phyloP scores from a whole-genome alignment of 2,113 vertebrate species.

The Leptobrachium ailaonicum region DNA sequence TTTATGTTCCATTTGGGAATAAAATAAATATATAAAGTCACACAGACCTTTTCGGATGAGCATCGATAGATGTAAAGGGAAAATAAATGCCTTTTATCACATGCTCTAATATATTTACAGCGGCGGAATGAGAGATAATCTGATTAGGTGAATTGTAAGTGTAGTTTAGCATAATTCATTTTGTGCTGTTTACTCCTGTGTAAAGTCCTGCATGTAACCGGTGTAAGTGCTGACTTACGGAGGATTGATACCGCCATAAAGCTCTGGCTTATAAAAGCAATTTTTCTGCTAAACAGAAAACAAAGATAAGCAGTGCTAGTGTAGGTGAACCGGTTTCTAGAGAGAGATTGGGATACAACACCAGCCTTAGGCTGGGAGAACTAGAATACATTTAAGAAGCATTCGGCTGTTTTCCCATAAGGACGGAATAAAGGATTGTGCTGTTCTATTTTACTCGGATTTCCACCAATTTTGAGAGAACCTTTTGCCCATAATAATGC shows the following conservation, averaged over 20 bases:
- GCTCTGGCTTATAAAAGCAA: conserved; percentile 50
- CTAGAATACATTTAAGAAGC: conserved; percentile 45
- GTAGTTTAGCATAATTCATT: conserved; percentile 44
- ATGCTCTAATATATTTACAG: not conserved
- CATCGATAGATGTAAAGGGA: not conserved
- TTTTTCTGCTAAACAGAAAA: conserved; percentile 51
- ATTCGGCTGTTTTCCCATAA: conserved; percentile 47
- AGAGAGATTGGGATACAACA: conserved; percentile 39
- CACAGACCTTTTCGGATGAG: too few relatives aligned
- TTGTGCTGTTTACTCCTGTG: conserved; percentile 44
- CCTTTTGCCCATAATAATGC: conserved; percentile 49
- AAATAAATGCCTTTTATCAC: conserved; percentile 14
- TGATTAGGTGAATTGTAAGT: conserved; percentile 34
- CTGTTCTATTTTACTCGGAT: conserved; percentile 48
- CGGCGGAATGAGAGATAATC: conserved; percentile 25
- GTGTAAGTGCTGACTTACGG: conserved; percentile 33
- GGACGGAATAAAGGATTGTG: conserved; percentile 46
- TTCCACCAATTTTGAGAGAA: conserved; percentile 47
- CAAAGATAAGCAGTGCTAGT: conserved; percentile 46
- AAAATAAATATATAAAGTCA: too few relatives aligned
- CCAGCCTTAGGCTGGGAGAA: conserved; percentile 45
- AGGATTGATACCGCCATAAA: conserved; percentile 51
- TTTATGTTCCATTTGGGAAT: too few relatives aligned
- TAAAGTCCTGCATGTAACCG: conserved; percentile 31
- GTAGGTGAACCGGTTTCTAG: conserved; percentile 50